Evolutionary conservation across 2,888 invertebrate species (phyloP).

Genomic region (Lamproptera curius): DNA sequence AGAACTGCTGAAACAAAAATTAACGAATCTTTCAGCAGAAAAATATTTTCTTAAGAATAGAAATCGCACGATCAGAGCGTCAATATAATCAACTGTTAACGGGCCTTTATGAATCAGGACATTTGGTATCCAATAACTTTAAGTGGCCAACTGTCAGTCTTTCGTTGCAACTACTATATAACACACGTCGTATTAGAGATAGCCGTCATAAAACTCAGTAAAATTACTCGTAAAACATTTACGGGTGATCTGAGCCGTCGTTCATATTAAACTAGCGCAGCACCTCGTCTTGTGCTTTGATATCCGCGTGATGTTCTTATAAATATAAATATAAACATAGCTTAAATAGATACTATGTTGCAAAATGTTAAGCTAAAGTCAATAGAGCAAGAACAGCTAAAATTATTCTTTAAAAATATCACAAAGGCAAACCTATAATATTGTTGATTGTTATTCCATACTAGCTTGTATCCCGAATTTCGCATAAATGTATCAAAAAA

Average conservation of each 20-base stretch:
- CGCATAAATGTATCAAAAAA: no score
- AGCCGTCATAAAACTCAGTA: constrained; percentile 32
- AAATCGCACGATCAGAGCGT: background rate
- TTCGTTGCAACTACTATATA: constrained; percentile 30
- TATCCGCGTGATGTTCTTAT: constrained; percentile 5
- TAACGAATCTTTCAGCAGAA: no score
- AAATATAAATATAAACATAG: background rate
- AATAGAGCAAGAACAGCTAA: no score
- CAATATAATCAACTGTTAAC: background rate
- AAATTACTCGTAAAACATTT: constrained; percentile 27
- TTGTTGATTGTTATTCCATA: no score
- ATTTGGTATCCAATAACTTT: constrained; percentile 17
- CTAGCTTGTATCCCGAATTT: no score
- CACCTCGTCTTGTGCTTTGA: constrained; percentile 19
- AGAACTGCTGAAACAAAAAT: no score
- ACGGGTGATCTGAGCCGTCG: constrained; percentile 22
- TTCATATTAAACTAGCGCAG: constrained; percentile 17
- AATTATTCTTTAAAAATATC: no score
- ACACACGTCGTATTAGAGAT: constrained; percentile 30
- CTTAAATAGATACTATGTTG: background rate
- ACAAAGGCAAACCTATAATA: no score
- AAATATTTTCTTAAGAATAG: no score
- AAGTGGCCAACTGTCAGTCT: constrained; percentile 26
- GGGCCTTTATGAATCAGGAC: background rate
- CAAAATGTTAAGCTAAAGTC: background rate